Evolutionary conservation across 2,888 invertebrate genomes (phyloP).

Genomic region (Caenorhabditis virilis): DNA sequence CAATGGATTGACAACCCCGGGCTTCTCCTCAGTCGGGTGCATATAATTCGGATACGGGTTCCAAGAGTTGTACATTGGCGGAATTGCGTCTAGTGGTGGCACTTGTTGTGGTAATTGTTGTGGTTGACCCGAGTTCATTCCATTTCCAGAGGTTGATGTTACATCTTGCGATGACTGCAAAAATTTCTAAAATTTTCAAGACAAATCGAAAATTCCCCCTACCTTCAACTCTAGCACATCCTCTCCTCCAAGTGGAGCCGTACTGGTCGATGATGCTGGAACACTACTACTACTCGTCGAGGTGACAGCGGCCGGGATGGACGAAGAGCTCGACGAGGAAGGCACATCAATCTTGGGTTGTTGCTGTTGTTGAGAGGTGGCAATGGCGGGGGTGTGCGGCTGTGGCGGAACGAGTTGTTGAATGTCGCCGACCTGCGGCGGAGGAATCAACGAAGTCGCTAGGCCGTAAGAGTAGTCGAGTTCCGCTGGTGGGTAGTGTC

Average conservation of each 20-base stretch:
- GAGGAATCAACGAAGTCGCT: no score
- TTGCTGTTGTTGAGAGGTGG: constrained; percentile 1
- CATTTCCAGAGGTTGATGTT: no score
- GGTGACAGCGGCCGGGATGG: neutral
- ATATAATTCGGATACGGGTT: constrained; percentile 1
- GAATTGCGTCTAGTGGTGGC: no score
- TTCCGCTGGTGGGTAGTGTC: constrained; percentile 3
- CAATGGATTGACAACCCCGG: constrained; percentile 1
- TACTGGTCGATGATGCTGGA: neutral
- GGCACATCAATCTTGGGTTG: neutral
- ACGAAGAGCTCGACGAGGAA: neutral
- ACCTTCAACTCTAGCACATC: constrained; percentile 5
- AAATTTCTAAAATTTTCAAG: no score
- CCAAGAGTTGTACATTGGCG: constrained; percentile 29
- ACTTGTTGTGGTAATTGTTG: neutral
- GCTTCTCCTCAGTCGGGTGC: constrained; percentile 16
- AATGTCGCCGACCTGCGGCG: no score
- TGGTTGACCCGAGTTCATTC: neutral
- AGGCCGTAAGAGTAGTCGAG: constrained; percentile 8
- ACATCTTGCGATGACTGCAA: no score
- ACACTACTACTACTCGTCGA: no score
- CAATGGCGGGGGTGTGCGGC: constrained; percentile 6
- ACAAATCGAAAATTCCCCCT: no score
- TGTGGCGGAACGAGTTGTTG: constrained; percentile 1
- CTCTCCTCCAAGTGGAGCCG: neutral